Percentiles rank a stretch among this genome's conserved stretches.
Evolutionary conservation across 2,113 vertebrate genomes (phyloP).

Genomic region (Notechis scutatus): DNA sequence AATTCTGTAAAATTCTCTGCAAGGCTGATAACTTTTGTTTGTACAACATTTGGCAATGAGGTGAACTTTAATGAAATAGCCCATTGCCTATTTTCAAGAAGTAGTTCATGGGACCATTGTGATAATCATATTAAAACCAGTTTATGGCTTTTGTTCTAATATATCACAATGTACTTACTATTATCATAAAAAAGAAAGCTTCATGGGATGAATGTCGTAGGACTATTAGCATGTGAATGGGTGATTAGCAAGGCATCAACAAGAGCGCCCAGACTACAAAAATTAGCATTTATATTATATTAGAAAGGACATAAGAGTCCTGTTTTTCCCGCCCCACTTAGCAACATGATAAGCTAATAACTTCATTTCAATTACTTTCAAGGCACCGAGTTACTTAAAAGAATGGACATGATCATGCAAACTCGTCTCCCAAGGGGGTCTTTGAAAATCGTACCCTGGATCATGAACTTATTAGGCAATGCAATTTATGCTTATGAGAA

Average conservation of each 20-base stretch:
- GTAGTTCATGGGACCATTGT: background rate
- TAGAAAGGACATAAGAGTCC: background rate
- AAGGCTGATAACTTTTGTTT: background rate
- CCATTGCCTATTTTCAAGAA: background rate
- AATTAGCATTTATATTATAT: background rate
- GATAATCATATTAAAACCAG: background rate
- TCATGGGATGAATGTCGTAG: background rate
- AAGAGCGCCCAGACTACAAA: background rate
- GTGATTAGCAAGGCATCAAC: background rate
- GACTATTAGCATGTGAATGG: background rate
- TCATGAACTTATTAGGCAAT: background rate
- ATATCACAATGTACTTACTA: background rate
- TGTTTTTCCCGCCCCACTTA: background rate
- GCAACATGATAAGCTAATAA: background rate
- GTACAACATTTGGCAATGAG: background rate
- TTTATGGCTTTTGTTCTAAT: background rate
- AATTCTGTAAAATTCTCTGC: background rate
- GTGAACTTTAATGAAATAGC: background rate
- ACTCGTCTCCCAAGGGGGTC: background rate
- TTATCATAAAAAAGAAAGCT: background rate
- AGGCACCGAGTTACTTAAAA: background rate
- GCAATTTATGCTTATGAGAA: conserved; percentile 9
- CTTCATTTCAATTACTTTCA: background rate
- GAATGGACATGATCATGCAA: background rate
- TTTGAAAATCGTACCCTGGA: background rate